Base-by-base conservation (phyloP, 2,888 invertebrate genomes). In the Hydrotaea cyrtoneurina region DNA sequence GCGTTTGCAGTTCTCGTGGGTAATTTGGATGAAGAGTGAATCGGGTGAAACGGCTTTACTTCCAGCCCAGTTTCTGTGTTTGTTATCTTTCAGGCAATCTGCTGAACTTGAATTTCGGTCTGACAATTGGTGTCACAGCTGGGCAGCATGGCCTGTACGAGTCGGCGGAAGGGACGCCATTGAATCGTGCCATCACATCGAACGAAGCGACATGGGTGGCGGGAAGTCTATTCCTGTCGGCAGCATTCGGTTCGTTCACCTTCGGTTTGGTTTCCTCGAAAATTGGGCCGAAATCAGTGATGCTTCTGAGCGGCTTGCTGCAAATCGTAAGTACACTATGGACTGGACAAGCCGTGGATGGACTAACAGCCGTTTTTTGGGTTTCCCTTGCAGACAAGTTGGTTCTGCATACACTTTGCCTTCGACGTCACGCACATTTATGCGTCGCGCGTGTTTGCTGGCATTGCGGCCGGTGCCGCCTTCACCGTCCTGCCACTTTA, bases 51-150 rank as follows among this genome's bases (percentile, higher is more conserved):
- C 46, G 36, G 39, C 23, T 23, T 43, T 50, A 77, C 55, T 46
- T 66, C 57, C 77, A 21, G 4, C 19, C 17, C 21, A 50, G 62
- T 73, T 74, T 75, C 46, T 76, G n/a, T 36, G 8, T 71, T 71
- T 55, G 46, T 78, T 69, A 19, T 19, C 69, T 53, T 69, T 82
- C 3, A 91, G 91, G 91, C 13, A 88, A 88, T 74, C 79, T 91
- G 75, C 80, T 91, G n/a, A 90, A 89, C 57, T 86, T 92, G n/a
- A 92, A 91, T 19, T 91, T 90, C 85, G 91, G 91, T 5, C 72
- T 91, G 0, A 88, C 90, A 78, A 90, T 91, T 76, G 91, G 91
- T 57, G 89, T 92, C 0, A 91, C 92, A 0, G 90, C 92, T 2
- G 88, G 90, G 0, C 89, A 91, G 59, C 87, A 89, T 78, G 17